Evolutionary conservation across 2,113 vertebrate species (phyloP), one percentile per base, ranked within the genome.

Genomic region (Planiliza haematocheilus): DNA sequence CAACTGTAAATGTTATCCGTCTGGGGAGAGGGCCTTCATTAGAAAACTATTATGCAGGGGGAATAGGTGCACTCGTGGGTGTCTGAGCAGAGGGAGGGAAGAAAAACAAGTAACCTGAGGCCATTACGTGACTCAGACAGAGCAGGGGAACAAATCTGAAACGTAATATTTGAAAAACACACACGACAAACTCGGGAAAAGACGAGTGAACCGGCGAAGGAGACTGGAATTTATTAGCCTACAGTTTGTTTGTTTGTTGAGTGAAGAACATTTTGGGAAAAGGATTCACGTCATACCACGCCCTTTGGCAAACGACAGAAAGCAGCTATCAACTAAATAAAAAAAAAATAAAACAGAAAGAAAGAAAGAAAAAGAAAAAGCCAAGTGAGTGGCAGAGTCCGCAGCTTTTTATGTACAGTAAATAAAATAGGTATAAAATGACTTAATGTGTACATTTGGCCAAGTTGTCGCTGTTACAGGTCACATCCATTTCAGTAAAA

Each of bases 221-320:
- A 89, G 91, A 95, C 85, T 91, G 92, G 93, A 93, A 95, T 97
- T 97, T 97, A 98, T 98, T 95, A 91, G 93, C 94, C 94, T 95
- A 95, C 90, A 91, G 88, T 93, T 91, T 93, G 89, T 86, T 89
- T 30, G 24, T 30, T 30, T 30, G 24, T 30, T 95, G 94, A 95
- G 37, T 91, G 91, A 91, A 92, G 86, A 87, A 89, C 79, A 91
- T 94, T 93, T 95, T 93, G 94, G 94, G 24, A 30, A 30, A 90
- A 90, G 83, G 94, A 92, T 88, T 94, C 91, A 91, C 84, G 76
- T 83, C 82, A 91, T 82, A 93, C 77, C 92, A 94, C 92, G 93
- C 95, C 24, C 95, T 98, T 97, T 97, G 96, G 96, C 96, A 97
- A 94, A 93, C 84, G 86, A 95, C 87, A 91, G 79, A 91, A 96